Conservation (phyloP, 2,888 invertebrate genomes). For the Tipula lateralis region DNA sequence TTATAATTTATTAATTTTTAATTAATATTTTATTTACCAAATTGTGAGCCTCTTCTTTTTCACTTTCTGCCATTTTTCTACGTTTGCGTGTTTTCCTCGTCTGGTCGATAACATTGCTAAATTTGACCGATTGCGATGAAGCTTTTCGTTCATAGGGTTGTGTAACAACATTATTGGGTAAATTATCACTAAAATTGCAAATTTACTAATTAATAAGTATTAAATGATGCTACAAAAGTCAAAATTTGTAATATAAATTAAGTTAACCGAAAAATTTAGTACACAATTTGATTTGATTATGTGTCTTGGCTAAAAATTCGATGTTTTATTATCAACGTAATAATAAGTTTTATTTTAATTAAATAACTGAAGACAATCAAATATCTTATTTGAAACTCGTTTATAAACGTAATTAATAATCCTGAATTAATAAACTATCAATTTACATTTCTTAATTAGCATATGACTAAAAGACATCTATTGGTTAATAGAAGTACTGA, state of each 20-base stretch:
- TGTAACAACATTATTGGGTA: neutral
- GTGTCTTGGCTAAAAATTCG: neutral
- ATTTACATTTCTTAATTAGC: too few species aligned
- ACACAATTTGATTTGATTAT: neutral
- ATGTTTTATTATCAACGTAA: neutral
- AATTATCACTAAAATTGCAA: neutral
- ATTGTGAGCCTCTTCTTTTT: slow-evolving; percentile 75
- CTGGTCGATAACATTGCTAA: neutral
- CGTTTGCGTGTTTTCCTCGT: slow-evolving; percentile 32
- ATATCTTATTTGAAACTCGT: too few species aligned
- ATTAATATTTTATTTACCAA: slow-evolving; percentile 52
- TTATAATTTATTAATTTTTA: neutral
- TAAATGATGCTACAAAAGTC: neutral
- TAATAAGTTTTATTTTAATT: too few species aligned
- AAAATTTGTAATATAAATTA: neutral
- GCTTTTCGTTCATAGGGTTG: neutral
- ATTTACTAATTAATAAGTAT: neutral
- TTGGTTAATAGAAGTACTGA: too few species aligned
- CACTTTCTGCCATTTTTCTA: slow-evolving; percentile 64
- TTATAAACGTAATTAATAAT: too few species aligned
- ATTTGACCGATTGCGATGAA: slow-evolving; percentile 16
- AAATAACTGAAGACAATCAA: too few species aligned
- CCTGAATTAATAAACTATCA: too few species aligned
- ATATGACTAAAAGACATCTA: too few species aligned
- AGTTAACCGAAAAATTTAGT: neutral